Evolutionary conservation across 2,113 vertebrate genomes (phyloP).

Genomic region (Coryphaenoides rupestris): DNA sequence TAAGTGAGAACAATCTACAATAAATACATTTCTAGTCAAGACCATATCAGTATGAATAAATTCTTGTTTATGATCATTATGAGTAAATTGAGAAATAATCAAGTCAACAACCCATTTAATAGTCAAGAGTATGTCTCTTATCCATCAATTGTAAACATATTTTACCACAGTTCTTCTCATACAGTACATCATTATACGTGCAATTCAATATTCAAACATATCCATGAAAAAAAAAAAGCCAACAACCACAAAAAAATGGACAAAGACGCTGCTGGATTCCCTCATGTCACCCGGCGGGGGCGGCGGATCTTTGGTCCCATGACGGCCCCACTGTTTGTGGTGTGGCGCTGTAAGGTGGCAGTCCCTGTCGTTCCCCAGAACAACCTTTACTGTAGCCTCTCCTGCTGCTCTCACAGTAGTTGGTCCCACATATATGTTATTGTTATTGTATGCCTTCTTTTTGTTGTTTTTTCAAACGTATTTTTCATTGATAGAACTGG

Average conservation of each 20-base stretch:
- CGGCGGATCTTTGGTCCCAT: slow-evolving; percentile 70
- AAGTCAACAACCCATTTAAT: slow-evolving; percentile 70
- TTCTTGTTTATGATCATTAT: background rate
- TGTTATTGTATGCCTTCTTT: background rate
- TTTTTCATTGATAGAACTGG: slow-evolving; percentile 31
- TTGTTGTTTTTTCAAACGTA: slow-evolving; percentile 29
- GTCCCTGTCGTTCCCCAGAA: slow-evolving; percentile 45
- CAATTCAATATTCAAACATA: slow-evolving; percentile 65
- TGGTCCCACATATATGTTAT: slow-evolving; percentile 52
- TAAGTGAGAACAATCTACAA: no score
- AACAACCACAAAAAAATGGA: slow-evolving; percentile 58
- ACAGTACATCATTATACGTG: slow-evolving; percentile 72
- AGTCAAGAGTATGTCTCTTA: slow-evolving; percentile 65
- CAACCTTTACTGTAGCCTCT: slow-evolving; percentile 54
- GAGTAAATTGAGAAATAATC: slow-evolving; percentile 17
- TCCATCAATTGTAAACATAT: slow-evolving; percentile 73
- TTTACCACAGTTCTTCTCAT: slow-evolving; percentile 66
- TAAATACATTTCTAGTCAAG: background rate
- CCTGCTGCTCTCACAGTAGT: slow-evolving; percentile 63
- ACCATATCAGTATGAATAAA: background rate
- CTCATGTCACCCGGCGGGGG: slow-evolving; percentile 60
- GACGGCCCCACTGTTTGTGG: slow-evolving; percentile 52
- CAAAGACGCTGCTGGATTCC: slow-evolving; percentile 72
- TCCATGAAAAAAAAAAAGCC: slow-evolving; percentile 5
- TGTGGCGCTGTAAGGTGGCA: slow-evolving; percentile 66